phyloP scores from a whole-genome alignment of 2,888 invertebrate genomes.

The Mythimna impura region DNA sequence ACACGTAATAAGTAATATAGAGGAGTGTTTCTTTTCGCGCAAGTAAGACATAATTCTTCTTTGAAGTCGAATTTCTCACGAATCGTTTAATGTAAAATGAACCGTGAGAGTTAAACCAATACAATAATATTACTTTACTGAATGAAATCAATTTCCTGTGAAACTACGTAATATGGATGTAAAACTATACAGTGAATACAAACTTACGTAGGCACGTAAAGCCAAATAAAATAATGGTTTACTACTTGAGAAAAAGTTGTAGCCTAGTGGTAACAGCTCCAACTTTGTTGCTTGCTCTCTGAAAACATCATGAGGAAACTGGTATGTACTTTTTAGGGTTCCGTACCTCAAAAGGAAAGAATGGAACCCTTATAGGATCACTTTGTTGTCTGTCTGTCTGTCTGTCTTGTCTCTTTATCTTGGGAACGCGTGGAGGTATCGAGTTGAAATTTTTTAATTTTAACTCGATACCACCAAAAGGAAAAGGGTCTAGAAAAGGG shows the following conservation, averaged over 20 bases:
- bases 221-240: not conserved
- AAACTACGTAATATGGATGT: not conserved
- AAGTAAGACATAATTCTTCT: conserved; percentile 6
- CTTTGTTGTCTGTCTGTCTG: too few species aligned
- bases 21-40: conserved; percentile 4
- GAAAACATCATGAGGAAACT: too few species aligned
- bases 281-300: too few species aligned
- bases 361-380: too few species aligned
- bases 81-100: not conserved
- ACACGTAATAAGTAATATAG: not conserved
- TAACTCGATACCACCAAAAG: too few species aligned
- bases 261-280: too few species aligned
- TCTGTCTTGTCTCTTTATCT: too few species aligned
- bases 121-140: conserved; percentile 1
- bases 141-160: conserved; percentile 4
- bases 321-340: too few species aligned
- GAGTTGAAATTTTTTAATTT: too few species aligned
- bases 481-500: too few species aligned
- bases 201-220: not conserved
- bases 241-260: not conserved
- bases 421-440: too few species aligned
- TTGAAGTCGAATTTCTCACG: conserved; percentile 9
- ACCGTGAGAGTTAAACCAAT: conserved; percentile 1
- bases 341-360: too few species aligned
- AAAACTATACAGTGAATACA: not conserved